Percentiles rank a stretch among this genome's conserved stretches.
Evolutionary conservation across 1,140 invertebrate species (phyloP).

Genomic region (Leptinotarsa defecta): DNA sequence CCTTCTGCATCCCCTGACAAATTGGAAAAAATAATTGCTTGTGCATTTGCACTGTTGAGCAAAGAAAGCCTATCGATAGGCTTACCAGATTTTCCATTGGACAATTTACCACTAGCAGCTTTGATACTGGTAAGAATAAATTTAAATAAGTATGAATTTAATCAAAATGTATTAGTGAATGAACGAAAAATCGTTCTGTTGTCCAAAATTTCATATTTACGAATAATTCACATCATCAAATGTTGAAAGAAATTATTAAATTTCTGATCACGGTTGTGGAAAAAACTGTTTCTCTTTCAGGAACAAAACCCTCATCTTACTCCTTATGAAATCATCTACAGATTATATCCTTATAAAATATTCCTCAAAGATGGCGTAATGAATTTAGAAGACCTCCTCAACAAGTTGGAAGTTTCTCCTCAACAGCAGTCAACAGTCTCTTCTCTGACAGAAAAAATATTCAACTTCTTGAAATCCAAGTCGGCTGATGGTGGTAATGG

Average conservation of each 20-base stretch:
- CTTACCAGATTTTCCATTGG: slow-evolving; percentile 89
- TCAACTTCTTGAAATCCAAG: not conserved
- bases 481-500: slow-evolving; percentile 25
- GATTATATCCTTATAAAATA: slow-evolving; percentile 82
- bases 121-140: slow-evolving; percentile 74
- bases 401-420: slow-evolving; percentile 31
- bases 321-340: slow-evolving; percentile 69
- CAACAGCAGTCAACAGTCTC: not conserved
- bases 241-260: too few relatives aligned
- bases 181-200: too few relatives aligned
- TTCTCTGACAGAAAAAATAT: slow-evolving; percentile 23
- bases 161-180: too few relatives aligned
- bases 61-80: slow-evolving; percentile 70
- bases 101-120: slow-evolving; percentile 73
- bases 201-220: too few relatives aligned
- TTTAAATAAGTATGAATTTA: not conserved
- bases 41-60: slow-evolving; percentile 75
- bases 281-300: slow-evolving; percentile 59
- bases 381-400: slow-evolving; percentile 41
- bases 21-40: slow-evolving; percentile 74
- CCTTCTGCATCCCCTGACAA: slow-evolving; percentile 63
- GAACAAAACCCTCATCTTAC: slow-evolving; percentile 69
- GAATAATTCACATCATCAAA: too few relatives aligned
- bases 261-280: too few relatives aligned
- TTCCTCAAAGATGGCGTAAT: slow-evolving; percentile 74